Evolutionary conservation across 2,797 vertebrate species (phyloP).

Genomic region (Hephaestus fuliginosus): DNA sequence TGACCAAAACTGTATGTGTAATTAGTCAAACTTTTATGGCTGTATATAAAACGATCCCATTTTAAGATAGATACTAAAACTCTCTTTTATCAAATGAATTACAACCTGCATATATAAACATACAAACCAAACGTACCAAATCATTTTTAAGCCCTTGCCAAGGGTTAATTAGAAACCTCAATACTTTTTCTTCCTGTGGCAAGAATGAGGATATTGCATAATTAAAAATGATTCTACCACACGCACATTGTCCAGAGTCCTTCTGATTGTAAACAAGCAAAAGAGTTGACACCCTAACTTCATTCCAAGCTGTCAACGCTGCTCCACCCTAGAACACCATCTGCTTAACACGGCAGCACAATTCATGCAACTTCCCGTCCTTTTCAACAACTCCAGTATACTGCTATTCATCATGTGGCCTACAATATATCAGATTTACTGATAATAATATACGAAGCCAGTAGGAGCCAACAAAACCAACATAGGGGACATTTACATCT

Average conservation of each 20-base stretch:
- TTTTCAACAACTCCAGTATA: neutral
- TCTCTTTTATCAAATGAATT: neutral
- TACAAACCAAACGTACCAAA: neutral
- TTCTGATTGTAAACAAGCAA: slow-evolving; percentile 7
- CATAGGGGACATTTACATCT: neutral
- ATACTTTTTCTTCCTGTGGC: neutral
- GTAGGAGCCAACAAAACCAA: neutral
- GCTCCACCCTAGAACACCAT: slow-evolving; percentile 63
- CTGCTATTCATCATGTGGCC: neutral
- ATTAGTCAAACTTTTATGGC: neutral
- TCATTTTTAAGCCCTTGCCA: neutral
- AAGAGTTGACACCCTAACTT: slow-evolving; percentile 39
- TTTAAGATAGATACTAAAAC: neutral
- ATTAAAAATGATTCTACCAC: neutral
- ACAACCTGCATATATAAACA: neutral
- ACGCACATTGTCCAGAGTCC: neutral
- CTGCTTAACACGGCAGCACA: neutral
- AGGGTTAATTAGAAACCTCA: neutral
- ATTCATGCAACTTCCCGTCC: neutral
- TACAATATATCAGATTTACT: neutral
- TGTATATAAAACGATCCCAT: neutral
- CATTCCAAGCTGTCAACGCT: slow-evolving; percentile 52
- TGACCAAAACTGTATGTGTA: neutral
- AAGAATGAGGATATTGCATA: slow-evolving; percentile 38
- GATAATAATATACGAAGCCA: neutral